Base-by-base conservation (phyloP, 2,797 vertebrate genomes). In the Rhabdophis nuchalis region DNA sequence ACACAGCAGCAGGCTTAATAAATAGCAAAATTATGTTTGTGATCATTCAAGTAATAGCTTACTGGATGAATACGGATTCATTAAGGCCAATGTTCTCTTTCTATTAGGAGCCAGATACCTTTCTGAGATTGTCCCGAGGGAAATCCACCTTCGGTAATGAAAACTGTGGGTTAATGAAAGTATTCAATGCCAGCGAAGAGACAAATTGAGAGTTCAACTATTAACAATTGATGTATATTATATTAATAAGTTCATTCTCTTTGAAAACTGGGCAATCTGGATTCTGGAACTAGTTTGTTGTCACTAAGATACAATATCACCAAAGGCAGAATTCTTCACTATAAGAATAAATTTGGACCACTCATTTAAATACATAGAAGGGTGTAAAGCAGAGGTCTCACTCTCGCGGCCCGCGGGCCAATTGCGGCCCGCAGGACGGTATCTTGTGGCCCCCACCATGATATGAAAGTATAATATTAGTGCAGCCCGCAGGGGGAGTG, bases 1-100 rank as follows among this genome's bases (percentile, higher is more conserved):
- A 0, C 0, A 2, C 0, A 1, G 46, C 29, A 50, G 46, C 46
- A 50, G 46, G 46, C 46, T 88, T 53, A 36, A 18, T n/a, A 16
- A 93, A 91, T 32, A 58, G 23, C 36, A 60, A 68, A 72, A 68
- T 61, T 61, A 9, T 36, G 23, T 61, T 92, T 54, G 56, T 86
- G 32, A 56, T 52, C 41, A 4, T 18, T 29, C 29, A 72, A 87
- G 32, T 27, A 87, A 29, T 87, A 14, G 25, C 16, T 46, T 86
- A 41, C 3, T 57, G 13, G 7, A 92, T 50, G 27, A 72, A 11
- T 4, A 29, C 53, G 72, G 32, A 41, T 86, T 36, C 27, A 57
- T 58, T 85, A 58, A 52, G 13, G 29, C 20, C 36, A 36, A 41
- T 77, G 57, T 87, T 90, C 23, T 20, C 27, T 72, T 92, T 50